Evolutionary conservation across 2,888 invertebrate genomes (phyloP).

Genomic region (Trichopria drosophilae): DNA sequence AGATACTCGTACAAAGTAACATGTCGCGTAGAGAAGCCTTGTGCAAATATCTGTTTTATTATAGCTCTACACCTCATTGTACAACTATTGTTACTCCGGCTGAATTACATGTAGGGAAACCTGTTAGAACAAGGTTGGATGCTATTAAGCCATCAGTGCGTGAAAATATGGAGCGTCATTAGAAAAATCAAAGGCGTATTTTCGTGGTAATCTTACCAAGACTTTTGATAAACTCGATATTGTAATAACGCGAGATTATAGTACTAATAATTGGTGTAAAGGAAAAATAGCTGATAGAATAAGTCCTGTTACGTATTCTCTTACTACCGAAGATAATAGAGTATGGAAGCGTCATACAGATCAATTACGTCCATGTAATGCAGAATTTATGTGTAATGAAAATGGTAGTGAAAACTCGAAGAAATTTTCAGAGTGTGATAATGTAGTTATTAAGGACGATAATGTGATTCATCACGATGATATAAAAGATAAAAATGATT

Average conservation of each 20-base stretch:
- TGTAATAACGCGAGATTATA: conserved; percentile 29
- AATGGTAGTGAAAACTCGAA: no score
- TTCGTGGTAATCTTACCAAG: conserved; percentile 23
- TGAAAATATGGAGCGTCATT: no score
- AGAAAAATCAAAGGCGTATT: no score
- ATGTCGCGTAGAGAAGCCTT: no score
- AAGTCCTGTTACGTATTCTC: conserved; percentile 28
- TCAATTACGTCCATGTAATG: conserved; percentile 24
- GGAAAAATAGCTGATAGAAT: conserved; percentile 21
- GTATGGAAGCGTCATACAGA: conserved; percentile 30
- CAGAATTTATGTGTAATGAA: no score
- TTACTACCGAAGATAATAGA: conserved; percentile 11
- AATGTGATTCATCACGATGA: no score
- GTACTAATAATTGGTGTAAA: conserved; percentile 18
- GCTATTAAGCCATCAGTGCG: no score
- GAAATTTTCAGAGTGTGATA: no score
- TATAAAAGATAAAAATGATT: no score
- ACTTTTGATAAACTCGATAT: conserved; percentile 12
- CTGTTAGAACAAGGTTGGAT: conserved; percentile 28
- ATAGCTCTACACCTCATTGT: conserved; percentile 30
- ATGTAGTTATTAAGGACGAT: no score
- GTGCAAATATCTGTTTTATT: conserved; percentile 30
- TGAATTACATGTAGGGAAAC: conserved; percentile 18
- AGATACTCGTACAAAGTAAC: no score
- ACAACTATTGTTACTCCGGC: conserved; percentile 31